Evolutionary conservation across 1,140 invertebrate genomes (phyloP).

Genomic region (Temnothorax curvispinosus): DNA sequence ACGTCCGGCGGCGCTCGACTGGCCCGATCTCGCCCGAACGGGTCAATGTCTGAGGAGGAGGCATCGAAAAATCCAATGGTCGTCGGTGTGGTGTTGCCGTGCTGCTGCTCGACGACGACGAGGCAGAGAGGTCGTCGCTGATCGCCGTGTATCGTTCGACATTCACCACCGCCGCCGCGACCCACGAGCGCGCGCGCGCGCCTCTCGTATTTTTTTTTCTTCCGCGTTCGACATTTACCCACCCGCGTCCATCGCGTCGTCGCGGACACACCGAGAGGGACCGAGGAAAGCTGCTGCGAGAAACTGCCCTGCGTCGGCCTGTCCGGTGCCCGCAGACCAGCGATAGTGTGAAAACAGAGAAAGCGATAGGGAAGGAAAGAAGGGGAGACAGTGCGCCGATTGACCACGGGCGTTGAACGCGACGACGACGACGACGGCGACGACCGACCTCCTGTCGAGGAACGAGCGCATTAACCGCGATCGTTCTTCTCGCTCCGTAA

Average conservation of each 20-base stretch:
- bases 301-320: constrained; percentile 38
- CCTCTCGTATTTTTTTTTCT: background rate
- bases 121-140: constrained; percentile 70
- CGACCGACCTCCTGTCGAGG: background rate
- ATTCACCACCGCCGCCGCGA: background rate
- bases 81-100: constrained; percentile 86
- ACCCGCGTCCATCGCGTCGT: constrained; percentile 57
- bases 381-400: constrained; percentile 28
- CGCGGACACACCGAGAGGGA: constrained; percentile 39
- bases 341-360: constrained; percentile 43
- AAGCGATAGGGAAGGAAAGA: constrained; percentile 41
- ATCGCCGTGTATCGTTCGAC: constrained; percentile 58
- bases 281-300: constrained; percentile 42
- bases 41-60: constrained; percentile 89
- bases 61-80: constrained; percentile 89
- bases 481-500: background rate
- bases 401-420: constrained; percentile 38
- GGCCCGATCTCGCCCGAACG: constrained; percentile 87
- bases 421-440: background rate
- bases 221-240: background rate
- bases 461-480: background rate
- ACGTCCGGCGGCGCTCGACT: constrained; percentile 86
- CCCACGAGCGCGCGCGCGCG: constrained; percentile 34
- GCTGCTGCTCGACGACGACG: constrained; percentile 55
- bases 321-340: constrained; percentile 60